phyloP scores from a whole-genome alignment of 2,797 vertebrate genomes.

The Cynodonichthys magdalenae region DNA sequence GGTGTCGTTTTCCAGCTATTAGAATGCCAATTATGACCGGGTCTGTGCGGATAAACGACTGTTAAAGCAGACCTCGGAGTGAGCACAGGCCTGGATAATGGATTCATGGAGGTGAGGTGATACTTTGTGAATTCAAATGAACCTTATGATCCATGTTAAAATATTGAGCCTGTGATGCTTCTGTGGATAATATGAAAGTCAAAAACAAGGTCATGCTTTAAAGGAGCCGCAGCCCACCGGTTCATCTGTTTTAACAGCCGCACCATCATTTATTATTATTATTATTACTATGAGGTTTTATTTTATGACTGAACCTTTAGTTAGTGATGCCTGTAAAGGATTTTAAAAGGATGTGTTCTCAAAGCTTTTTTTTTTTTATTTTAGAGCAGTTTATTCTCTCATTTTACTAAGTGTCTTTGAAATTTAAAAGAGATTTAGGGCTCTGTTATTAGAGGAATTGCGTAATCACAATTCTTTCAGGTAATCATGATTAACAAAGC shows the following conservation, averaged over 20 bases:
- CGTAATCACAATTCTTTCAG: background rate
- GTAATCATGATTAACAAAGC: background rate
- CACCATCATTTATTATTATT: background rate
- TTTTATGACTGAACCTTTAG: background rate
- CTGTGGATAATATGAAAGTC: slow-evolving; percentile 16
- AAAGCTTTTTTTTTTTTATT: background rate
- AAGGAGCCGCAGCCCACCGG: background rate
- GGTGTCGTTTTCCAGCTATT: slow-evolving; percentile 54
- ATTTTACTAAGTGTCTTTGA: background rate
- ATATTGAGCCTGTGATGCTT: slow-evolving; percentile 13
- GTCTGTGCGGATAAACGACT: slow-evolving; percentile 54
- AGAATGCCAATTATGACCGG: slow-evolving; percentile 61
- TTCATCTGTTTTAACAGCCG: slow-evolving; percentile 7
- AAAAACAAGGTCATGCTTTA: slow-evolving; percentile 16
- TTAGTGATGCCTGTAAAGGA: background rate
- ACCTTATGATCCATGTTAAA: slow-evolving; percentile 23
- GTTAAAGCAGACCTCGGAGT: slow-evolving; percentile 43
- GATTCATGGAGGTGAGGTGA: slow-evolving; percentile 35
- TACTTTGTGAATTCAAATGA: slow-evolving; percentile 50
- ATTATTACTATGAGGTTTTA: background rate
- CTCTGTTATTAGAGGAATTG: background rate
- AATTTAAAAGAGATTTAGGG: background rate
- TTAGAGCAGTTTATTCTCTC: background rate
- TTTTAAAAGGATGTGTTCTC: background rate
- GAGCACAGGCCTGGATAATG: slow-evolving; percentile 29